phyloP scores from a whole-genome alignment of 2,113 vertebrate genomes.

The Poeciliopsis occidentalis region DNA sequence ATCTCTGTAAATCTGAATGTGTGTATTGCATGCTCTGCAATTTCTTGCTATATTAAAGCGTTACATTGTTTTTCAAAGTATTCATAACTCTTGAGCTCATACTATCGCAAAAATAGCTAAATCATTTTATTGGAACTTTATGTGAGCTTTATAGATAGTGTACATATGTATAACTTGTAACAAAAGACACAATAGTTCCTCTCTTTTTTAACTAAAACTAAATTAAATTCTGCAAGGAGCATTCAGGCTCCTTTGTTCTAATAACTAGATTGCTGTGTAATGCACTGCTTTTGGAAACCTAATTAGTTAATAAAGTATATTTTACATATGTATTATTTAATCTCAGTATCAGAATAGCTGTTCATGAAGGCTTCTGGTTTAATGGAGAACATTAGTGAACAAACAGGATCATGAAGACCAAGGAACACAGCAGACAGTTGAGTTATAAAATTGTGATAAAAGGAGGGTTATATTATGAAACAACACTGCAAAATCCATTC shows the following conservation, averaged over 20 bases:
- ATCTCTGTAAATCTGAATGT: not conserved
- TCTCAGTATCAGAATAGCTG: not conserved
- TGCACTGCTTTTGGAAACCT: not conserved
- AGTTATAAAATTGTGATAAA: too few relatives aligned
- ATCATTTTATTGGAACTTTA: not conserved
- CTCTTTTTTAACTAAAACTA: too few relatives aligned
- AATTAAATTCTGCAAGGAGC: not conserved
- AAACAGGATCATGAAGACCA: not conserved
- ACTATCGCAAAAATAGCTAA: not conserved
- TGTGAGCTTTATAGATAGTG: not conserved
- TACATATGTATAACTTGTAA: not conserved
- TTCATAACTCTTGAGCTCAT: not conserved
- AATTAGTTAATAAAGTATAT: not conserved
- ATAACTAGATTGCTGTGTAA: not conserved
- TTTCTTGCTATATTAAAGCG: not conserved
- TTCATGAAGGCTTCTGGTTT: not conserved
- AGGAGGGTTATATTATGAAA: too few relatives aligned
- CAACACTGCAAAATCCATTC: too few relatives aligned
- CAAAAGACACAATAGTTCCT: not conserved
- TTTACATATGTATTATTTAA: not conserved
- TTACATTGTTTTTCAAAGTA: not conserved
- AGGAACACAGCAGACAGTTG: too few relatives aligned
- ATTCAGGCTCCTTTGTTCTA: not conserved
- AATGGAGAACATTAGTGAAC: not conserved
- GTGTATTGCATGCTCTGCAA: not conserved